Evolutionary conservation across 2,797 vertebrate genomes (phyloP).

Genomic region (Sebastes steindachneri): DNA sequence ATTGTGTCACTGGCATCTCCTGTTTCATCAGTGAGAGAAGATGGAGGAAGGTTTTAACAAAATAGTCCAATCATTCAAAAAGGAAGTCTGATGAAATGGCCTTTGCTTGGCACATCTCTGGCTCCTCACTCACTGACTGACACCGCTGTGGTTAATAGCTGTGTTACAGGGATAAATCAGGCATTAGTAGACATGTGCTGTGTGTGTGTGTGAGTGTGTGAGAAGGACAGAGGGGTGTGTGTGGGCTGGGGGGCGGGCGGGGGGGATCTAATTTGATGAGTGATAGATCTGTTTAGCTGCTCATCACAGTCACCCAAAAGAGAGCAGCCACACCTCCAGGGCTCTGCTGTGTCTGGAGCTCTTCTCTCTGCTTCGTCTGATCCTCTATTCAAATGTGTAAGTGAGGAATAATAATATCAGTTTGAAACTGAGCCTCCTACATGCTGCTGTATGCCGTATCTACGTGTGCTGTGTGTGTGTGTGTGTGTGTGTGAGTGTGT

Average conservation of each 20-base stretch:
- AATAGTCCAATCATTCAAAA: slow-evolving; percentile 68
- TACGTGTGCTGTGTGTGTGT: neutral
- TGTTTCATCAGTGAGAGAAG: slow-evolving; percentile 54
- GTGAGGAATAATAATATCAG: slow-evolving; percentile 17
- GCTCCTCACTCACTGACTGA: slow-evolving; percentile 54
- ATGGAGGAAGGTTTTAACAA: slow-evolving; percentile 22
- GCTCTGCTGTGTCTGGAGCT: slow-evolving; percentile 43
- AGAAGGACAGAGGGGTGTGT: slow-evolving; percentile 16
- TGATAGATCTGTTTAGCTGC: slow-evolving; percentile 66
- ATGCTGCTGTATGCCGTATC: slow-evolving; percentile 9
- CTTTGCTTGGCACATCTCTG: slow-evolving; percentile 54
- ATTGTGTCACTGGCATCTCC: slow-evolving; percentile 42
- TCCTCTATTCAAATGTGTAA: slow-evolving; percentile 34
- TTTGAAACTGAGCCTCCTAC: slow-evolving; percentile 36
- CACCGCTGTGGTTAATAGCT: slow-evolving; percentile 58
- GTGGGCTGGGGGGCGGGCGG: neutral
- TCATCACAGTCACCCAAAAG: slow-evolving; percentile 61
- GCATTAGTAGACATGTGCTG: slow-evolving; percentile 32
- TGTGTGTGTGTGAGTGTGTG: slow-evolving; percentile 10
- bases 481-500: slow-evolving; percentile 3
- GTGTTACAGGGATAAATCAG: slow-evolving; percentile 64
- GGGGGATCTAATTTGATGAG: slow-evolving; percentile 66
- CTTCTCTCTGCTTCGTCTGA: slow-evolving; percentile 30
- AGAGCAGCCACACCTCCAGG: slow-evolving; percentile 59
- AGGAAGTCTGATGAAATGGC: slow-evolving; percentile 69